Percentiles rank a stretch among this genome's conserved stretches.
phyloP scores from a whole-genome alignment of 1,140 invertebrate species.

The Sycophila sp. region DNA sequence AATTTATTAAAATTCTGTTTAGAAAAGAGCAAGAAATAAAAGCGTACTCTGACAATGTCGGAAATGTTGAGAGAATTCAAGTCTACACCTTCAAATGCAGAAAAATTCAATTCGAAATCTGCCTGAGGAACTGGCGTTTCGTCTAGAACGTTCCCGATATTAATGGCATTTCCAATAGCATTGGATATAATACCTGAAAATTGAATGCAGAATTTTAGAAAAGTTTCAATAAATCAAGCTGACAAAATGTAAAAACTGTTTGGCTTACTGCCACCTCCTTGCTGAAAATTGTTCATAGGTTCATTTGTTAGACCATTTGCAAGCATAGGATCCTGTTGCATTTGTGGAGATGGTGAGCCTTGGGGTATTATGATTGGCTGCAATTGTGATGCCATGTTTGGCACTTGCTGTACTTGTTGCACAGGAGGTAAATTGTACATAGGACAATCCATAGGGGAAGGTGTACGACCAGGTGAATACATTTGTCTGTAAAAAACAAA shows the following conservation, averaged over 20 bases:
- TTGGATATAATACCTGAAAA: constrained; percentile 24
- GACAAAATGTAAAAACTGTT: too few species aligned
- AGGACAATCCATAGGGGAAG: constrained; percentile 49
- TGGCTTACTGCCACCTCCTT: not conserved
- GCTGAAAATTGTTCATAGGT: not conserved
- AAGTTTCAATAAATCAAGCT: not conserved
- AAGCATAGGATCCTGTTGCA: constrained; percentile 1
- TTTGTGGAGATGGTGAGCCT: not conserved
- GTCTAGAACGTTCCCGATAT: constrained; percentile 1
- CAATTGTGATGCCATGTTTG: constrained; percentile 23
- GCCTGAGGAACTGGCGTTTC: not conserved
- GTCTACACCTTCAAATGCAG: constrained; percentile 31
- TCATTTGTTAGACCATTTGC: not conserved
- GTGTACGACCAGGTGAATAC: constrained; percentile 47
- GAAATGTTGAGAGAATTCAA: constrained; percentile 30
- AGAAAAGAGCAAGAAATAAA: not conserved
- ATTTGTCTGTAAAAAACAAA: constrained; percentile 40
- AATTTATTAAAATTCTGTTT: too few species aligned
- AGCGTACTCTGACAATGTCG: constrained; percentile 27
- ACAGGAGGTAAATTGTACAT: constrained; percentile 34
- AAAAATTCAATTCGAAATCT: constrained; percentile 27
- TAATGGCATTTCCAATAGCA: constrained; percentile 24
- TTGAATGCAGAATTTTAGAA: not conserved
- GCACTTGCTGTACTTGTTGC: too few species aligned
- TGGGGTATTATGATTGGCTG: constrained; percentile 34